Base-by-base conservation (phyloP, 2,888 invertebrate species). In the Scaptomyza tumidula region DNA sequence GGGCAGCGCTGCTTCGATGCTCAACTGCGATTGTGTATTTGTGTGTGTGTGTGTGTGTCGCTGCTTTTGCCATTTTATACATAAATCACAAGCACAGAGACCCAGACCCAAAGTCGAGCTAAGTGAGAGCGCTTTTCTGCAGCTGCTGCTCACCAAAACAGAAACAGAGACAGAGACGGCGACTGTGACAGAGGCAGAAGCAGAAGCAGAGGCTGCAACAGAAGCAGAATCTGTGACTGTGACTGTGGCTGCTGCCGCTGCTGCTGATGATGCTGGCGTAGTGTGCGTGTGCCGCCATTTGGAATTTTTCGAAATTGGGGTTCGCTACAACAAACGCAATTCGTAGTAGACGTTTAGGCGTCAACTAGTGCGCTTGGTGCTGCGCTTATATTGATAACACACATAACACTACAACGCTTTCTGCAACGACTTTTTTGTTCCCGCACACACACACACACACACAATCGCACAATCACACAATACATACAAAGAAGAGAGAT, bases 311-410 rank as follows among this genome's bases (percentile, higher is more conserved):
- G 87, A 91, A 91, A 92, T 90, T 91, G 91, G 92, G 92, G 90
- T 92, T 91, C 90, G 91, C 90, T 92, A 91, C 90, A 91, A 90
- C 91, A 91, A 91, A 89, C 91, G 91, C 90, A 91, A 92, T 91
- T 92, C 92, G 91, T 91, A 92, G 92, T 92, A 92, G 92, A 92
- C 92, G 92, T 92, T 93, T 92, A 92, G 92, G 93, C 92, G 93
- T 93, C 91, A 93, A 93, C 92, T 92, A 92, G 92, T 92, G 91
- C 91, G 92, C 92, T 92, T 91, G 91, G 91, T 91, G 91, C 91
- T 91, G 91, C 91, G 91, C 91, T 92, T 91, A 19, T 91, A 89
- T 86, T 41, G n/a, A 16, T 41, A 41, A 3, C 7, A 75, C 84
- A 80, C 86, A 84, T 87, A 76, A 89, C 76, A 89, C 76, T 72